A percentile compares a stretch with the other conserved stretches of the same genome.
These are phyloP conservation scores for Tauraco erythrolophus DNA, from an alignment of 2,113 vertebrate species.

Conservation along the genomic window DNA sequence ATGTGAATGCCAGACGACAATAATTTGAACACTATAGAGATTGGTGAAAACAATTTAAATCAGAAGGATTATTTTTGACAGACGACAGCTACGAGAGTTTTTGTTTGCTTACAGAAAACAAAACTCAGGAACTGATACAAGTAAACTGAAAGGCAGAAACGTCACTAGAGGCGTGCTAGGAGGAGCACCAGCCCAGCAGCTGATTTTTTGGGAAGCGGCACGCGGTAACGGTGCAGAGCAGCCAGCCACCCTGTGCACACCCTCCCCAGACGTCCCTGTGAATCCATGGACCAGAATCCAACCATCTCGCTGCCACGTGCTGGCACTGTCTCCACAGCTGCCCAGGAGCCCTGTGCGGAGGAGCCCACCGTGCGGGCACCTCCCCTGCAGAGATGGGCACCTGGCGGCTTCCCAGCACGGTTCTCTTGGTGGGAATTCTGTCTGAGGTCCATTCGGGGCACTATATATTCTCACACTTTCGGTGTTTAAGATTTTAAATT, in stretches of 20 bases:
- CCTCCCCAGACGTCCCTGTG: accelerated
- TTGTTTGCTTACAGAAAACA: neutral
- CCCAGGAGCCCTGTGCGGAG: neutral
- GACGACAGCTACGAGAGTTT: neutral
- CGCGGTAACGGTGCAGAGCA: accelerated
- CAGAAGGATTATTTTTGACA: neutral
- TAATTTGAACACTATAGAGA: neutral
- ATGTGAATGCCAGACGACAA: neutral
- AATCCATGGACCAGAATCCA: neutral
- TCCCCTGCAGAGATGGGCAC: neutral
- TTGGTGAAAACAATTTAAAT: neutral
- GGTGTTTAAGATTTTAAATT: neutral
- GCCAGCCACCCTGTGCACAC: neutral
- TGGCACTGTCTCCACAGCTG: neutral
- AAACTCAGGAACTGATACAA: neutral
- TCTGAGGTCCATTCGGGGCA: accelerated
- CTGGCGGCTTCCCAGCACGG: neutral
- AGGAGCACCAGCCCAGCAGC: neutral
- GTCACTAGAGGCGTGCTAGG: neutral
- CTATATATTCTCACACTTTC: accelerated
- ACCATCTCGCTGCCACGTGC: neutral
- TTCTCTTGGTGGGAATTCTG: neutral
- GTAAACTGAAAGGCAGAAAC: neutral
- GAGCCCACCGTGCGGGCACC: neutral
- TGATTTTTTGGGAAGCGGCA: neutral